These are phyloP conservation scores for Pyxicephalus adspersus DNA, from an alignment of 2,113 vertebrate genomes.

Conservation along the genomic window DNA sequence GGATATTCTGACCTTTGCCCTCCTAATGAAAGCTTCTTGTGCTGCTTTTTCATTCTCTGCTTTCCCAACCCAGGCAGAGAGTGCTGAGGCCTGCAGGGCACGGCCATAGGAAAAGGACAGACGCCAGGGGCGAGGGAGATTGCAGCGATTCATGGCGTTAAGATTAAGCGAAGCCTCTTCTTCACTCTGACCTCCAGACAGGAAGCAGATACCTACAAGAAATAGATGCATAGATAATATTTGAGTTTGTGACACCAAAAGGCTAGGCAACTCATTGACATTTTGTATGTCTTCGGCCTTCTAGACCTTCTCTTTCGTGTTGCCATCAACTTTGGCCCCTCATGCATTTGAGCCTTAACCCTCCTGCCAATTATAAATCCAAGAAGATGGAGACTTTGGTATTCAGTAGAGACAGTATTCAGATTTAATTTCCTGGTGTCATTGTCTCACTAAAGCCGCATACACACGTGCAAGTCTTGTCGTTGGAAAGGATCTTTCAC, in stretches of 20 bases:
- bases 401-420: no score
- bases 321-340: no score
- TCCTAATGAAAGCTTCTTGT: conserved; percentile 84
- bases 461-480: no score
- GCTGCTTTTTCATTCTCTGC: conserved; percentile 83
- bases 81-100: conserved; percentile 92
- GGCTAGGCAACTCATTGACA: no score
- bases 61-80: conserved; percentile 89
- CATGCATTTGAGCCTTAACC: no score
- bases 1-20: conserved; percentile 79
- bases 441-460: no score
- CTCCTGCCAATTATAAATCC: no score
- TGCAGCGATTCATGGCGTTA: conserved; percentile 91
- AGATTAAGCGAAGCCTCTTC: conserved; percentile 94
- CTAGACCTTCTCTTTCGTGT: no score
- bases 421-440: no score
- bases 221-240: not conserved
- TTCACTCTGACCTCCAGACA: conserved; percentile 96
- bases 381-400: no score
- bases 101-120: conserved; percentile 94
- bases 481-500: no score
- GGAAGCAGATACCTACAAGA: conserved; percentile 90
- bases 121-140: conserved; percentile 88
- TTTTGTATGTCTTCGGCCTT: no score
- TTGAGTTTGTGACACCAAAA: not conserved